Evolutionary conservation across 1,140 invertebrate species (phyloP), one percentile per base, ranked within the genome.

Genomic region (Chelonus insularis): DNA sequence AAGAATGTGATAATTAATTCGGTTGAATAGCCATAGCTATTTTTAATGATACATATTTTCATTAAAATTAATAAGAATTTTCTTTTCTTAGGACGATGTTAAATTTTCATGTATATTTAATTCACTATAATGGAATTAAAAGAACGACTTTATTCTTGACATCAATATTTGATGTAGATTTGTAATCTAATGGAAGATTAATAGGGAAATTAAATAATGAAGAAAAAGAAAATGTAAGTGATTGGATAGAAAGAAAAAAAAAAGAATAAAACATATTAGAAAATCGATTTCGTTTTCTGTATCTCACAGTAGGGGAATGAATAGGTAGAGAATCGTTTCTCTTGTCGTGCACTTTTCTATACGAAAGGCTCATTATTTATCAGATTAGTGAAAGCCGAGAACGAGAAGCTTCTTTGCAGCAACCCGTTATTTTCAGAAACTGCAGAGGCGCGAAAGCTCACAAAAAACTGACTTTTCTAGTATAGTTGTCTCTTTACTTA

Each of bases 311-410:
- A 9, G 4, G 1, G n/a, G 1, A 37, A 37, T n/a, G n/a, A n/a
- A 37, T 1, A 12, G 9, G 9, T n/a, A n/a, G 36, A 37, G n/a
- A 37, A 9, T 37, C 12, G 9, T 37, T n/a, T 37, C 12, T 4
- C 12, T 37, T 37, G 9, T 37, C 9, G 9, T 37, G n/a, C 12
- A 37, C 4, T 4, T 37, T n/a, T 37, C 12, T 37, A 37, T 37
- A 37, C 16, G 18, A 37, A 32, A 36, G 32, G 16, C 52, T 55
- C 52, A 36, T 55, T 55, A 55, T 55, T 55, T 55, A 55, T 55
- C 6, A 55, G 52, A 55, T 55, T 55, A 55, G 36, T 41, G 34
- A 21, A 39, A 55, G 52, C 52, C 52, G 52, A 55, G 52, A 21
- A 9, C 32, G 18, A 18, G 20, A n/a, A 37, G 16, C 52, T 55